Percentiles rank a stretch among this genome's conserved stretches.
These are phyloP conservation scores for Erebia epiphron DNA, from an alignment of 2,888 invertebrate species.

Conservation along the genomic window DNA sequence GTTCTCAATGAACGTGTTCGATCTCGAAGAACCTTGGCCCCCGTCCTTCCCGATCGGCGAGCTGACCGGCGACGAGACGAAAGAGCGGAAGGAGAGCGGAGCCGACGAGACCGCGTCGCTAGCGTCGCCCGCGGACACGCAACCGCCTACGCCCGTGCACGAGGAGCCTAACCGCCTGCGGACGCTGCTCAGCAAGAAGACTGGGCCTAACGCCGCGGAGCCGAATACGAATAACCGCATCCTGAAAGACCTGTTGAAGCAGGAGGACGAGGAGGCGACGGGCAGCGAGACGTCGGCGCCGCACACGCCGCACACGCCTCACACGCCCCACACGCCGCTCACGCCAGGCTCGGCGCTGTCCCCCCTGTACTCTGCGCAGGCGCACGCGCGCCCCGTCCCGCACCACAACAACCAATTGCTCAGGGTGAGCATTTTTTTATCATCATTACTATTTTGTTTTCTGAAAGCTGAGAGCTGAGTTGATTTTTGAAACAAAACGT, in stretches of 20 bases:
- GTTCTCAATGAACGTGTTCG: conserved; percentile 84
- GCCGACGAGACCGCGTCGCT: conserved; percentile 57
- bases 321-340: conserved; percentile 61
- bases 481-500: too few relatives aligned
- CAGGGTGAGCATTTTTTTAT: conserved; percentile 52
- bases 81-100: conserved; percentile 74
- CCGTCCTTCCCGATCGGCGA: conserved; percentile 85
- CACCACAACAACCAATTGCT: conserved; percentile 52
- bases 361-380: conserved; percentile 50
- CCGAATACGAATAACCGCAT: conserved; percentile 68
- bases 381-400: conserved; percentile 41
- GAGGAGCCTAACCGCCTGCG: conserved; percentile 84
- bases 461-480: too few relatives aligned
- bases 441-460: not conserved
- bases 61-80: conserved; percentile 77
- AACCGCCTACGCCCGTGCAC: conserved; percentile 57
- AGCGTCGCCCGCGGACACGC: conserved; percentile 59
- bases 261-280: conserved; percentile 74
- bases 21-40: conserved; percentile 87
- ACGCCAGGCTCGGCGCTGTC: conserved; percentile 49
- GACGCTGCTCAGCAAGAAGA: conserved; percentile 82
- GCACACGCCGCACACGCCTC: conserved; percentile 61
- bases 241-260: conserved; percentile 70
- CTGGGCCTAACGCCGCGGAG: conserved; percentile 62
- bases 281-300: conserved; percentile 72